Percentiles rank a stretch among this genome's conserved stretches.
Conservation (phyloP, 1,140 invertebrate genomes). For the Pogonomyrmex barbatus region DNA sequence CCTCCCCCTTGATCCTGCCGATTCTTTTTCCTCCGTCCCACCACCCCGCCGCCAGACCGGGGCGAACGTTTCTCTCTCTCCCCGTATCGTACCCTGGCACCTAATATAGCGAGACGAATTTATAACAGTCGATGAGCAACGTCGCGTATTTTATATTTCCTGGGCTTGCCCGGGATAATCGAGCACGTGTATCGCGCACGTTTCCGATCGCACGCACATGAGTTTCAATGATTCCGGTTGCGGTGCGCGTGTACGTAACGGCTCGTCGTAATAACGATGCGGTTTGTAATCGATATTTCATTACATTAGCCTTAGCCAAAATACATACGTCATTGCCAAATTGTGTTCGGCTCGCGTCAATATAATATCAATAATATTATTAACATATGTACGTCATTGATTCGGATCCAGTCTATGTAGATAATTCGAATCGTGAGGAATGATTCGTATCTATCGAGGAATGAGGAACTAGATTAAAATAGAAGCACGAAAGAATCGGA, state of each 20-base stretch:
- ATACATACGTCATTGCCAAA: neutral
- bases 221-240: neutral
- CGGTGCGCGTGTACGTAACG: conserved; percentile 34
- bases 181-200: conserved; percentile 29
- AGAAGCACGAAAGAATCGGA: neutral
- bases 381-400: neutral
- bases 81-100: conserved; percentile 62
- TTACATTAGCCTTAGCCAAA: conserved; percentile 23
- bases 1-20: conserved; percentile 15
- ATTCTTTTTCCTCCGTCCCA: neutral
- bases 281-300: conserved; percentile 56
- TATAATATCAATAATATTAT: neutral
- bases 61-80: neutral
- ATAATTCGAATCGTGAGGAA: neutral
- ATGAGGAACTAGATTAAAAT: neutral
- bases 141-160: conserved; percentile 60
- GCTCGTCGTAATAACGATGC: conserved; percentile 50
- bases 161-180: conserved; percentile 20
- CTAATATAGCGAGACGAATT: conserved; percentile 82
- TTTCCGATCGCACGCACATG: conserved; percentile 15
- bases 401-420: neutral
- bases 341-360: conserved; percentile 2
- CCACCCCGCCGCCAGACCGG: neutral
- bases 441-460: neutral
- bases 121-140: conserved; percentile 71